Evolutionary conservation across 2,888 invertebrate species (phyloP), one percentile per base, ranked within the genome.

Genomic region (Polymixis lichenea): DNA sequence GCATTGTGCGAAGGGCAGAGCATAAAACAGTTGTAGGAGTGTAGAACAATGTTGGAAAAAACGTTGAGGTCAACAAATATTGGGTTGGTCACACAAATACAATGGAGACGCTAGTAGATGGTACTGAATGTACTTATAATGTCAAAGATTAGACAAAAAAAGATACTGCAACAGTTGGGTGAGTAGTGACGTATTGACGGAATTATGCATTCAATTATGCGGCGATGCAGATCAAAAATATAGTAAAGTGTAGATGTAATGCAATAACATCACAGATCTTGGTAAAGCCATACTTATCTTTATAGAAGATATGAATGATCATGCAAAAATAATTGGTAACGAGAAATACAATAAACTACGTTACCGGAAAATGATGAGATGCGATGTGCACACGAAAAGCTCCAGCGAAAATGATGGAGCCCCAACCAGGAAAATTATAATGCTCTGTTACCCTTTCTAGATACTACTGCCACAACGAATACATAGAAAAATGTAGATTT

Each of bases 51-150:
- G 38, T 32, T 7, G 2, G 9, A 70, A 82, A 87, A 87, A 86
- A 79, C 25, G 25, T 77, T 75, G 75, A 88, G 88, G 87, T 75
- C 83, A 28, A 68, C n/a, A 61, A 73, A 80, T 67, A 77, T 55
- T 77, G 60, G 84, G 77, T 82, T 82, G 86, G 71, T 71, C 55
- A 65, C 66, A 67, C 71, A 73, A 83, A 66, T 11, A 87, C 80
- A 86, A 87, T 74, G 64, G 82, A 49, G 88, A 81, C 43, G 55
- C 22, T 28, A 51, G 25, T 77, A 70, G 62, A 49, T 84, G 78
- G 84, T 84, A 88, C 88, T 56, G 28, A 77, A 49, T 22, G 73
- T 62, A 67, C 38, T 32, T 11, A 0, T 67, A 60, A 61, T 58
- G 15, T 72, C 66, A 67, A 68, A 74, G 46, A 66, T 61, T 64